A percentile compares a stretch with the other conserved stretches of the same genome.
phyloP scores from a whole-genome alignment of 2,113 vertebrate species.

The Lontra canadensis region DNA sequence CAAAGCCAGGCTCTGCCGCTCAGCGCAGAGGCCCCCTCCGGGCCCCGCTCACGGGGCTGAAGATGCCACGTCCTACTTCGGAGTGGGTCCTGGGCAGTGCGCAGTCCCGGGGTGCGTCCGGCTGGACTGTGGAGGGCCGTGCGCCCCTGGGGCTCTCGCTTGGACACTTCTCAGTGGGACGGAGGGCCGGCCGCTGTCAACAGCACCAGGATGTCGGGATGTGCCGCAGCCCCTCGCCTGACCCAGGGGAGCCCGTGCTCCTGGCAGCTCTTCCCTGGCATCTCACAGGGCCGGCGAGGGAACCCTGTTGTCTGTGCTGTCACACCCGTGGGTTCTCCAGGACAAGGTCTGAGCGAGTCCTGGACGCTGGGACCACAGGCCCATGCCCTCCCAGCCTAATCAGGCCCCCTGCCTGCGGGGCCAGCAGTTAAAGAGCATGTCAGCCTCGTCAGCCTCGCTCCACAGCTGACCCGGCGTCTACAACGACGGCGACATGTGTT shows the following conservation, averaged over 20 bases:
- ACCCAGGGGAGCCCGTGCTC: neutral
- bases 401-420: neutral
- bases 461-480: fast-evolving
- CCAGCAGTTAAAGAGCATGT: neutral
- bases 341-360: neutral
- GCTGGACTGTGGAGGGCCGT: neutral
- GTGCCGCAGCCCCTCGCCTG: neutral
- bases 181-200: fast-evolving
- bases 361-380: neutral
- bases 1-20: neutral
- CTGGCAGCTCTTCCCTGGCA: neutral
- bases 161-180: fast-evolving
- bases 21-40: fast-evolving
- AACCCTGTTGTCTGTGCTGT: neutral
- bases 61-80: neutral
- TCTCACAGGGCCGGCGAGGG: neutral
- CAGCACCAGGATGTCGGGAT: neutral
- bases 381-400: neutral
- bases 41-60: neutral
- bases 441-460: neutral
- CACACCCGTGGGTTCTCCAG: neutral
- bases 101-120: neutral
- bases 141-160: neutral
- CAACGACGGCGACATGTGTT: neutral
- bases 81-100: neutral